Base-by-base conservation (phyloP, 2,797 vertebrate genomes). In the Lycodopsis pacificus region DNA sequence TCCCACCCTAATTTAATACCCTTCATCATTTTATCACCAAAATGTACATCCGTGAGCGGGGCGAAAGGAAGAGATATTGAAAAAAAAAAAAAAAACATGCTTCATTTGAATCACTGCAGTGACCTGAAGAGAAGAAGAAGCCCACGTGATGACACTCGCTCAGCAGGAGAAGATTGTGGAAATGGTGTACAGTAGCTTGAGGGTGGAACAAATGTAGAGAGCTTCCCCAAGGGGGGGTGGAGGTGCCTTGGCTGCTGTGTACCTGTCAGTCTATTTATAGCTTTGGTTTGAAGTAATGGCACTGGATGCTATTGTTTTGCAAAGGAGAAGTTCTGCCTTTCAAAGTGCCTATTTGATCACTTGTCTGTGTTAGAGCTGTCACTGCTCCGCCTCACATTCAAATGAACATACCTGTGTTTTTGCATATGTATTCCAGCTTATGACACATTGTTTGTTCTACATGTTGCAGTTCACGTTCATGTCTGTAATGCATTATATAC, bases 201-300 rank as follows among this genome's bases (percentile, higher is more conserved):
- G 79, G 87, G 79, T 66, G 73, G 82, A 82, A 81, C 82, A 79
- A 83, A 80, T 80, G 76, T 63, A 75, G 74, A 80, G 71, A 76
- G 71, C 64, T 78, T 84, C 74, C 86, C 74, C 58, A 54, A 44
- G 79, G 72, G 85, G 40, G 46, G 77, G 76, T 76, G 66, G 78
- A 88, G 81, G 85, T 86, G 83, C 61, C 22, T 65, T 69, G 69
- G 64, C 85, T 86, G 65, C 76, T 77, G 54, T 86, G 85, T 85
- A 88, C 84, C 86, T 90, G 80, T 34, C 27, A 53, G 59, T 83
- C 83, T 92, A 91, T 92, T 91, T 88, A 83, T 93, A 88, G 73
- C 70, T 27, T 17, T 34, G 40, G 63, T 80, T 79, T 89, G 85
- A 87, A 85, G 80, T 77, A 48, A 79, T 85, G 77, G 80, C 71